Conservation (phyloP, 2,113 vertebrate species). For the Ginglymostoma cirratum region DNA sequence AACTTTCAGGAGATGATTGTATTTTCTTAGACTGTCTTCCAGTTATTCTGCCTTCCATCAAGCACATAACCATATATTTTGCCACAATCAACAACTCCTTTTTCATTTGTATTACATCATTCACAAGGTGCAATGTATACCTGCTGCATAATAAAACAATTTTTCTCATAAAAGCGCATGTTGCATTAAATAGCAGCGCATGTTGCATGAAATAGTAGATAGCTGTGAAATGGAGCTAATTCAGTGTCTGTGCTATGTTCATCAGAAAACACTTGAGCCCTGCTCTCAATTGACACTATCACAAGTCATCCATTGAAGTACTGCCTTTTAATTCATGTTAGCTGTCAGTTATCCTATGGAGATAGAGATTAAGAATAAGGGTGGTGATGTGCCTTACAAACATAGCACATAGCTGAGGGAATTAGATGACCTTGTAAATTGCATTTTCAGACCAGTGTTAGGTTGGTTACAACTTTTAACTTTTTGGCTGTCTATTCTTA, state of each 20-base stretch:
- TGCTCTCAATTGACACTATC: not conserved
- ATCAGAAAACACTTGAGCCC: slow-evolving; percentile 3
- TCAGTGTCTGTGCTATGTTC: not conserved
- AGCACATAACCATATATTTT: not conserved
- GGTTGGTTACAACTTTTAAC: not conserved
- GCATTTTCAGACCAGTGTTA: not conserved
- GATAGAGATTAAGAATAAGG: not conserved
- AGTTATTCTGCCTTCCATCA: not conserved
- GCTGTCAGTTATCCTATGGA: not conserved
- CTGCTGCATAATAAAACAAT: not conserved
- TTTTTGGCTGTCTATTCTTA: not conserved
- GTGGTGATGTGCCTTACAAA: not conserved
- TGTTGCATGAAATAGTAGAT: not conserved
- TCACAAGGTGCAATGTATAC: not conserved
- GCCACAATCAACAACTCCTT: not conserved
- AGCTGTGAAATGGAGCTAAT: not conserved
- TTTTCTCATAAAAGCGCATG: not conserved
- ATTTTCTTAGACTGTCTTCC: not conserved
- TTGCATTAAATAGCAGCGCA: not conserved
- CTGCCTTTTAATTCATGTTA: not conserved
- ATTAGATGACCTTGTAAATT: not conserved
- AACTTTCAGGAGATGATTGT: not conserved
- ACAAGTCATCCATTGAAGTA: not conserved
- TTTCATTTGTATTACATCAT: not conserved
- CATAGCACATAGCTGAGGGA: not conserved